Evolutionary conservation across 2,113 vertebrate genomes (phyloP).

Genomic region (Mus pahari): DNA sequence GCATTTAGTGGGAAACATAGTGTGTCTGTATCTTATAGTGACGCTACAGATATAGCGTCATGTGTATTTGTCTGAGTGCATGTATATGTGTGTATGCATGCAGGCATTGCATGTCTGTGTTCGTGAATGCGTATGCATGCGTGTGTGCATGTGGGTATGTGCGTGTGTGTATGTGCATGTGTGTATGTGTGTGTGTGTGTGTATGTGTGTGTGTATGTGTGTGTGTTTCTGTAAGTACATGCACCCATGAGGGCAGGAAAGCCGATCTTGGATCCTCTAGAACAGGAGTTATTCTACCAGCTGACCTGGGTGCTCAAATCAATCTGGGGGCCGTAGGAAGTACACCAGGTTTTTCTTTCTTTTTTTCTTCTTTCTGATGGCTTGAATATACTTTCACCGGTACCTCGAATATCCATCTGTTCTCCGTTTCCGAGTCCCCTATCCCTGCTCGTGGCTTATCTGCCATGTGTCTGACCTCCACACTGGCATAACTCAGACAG

Average conservation of each 20-base stretch:
- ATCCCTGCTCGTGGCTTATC: neutral
- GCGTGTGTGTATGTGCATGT: neutral
- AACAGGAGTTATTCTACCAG: neutral
- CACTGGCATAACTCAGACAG: neutral
- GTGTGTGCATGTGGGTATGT: neutral
- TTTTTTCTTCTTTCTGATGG: neutral
- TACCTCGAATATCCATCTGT: neutral
- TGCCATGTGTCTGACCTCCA: neutral
- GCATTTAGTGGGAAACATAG: slow-evolving; percentile 21
- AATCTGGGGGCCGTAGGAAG: neutral
- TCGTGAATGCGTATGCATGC: neutral
- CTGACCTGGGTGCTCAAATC: neutral
- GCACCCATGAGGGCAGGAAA: neutral
- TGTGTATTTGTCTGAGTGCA: neutral
- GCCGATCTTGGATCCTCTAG: neutral
- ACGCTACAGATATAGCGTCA: slow-evolving; percentile 25
- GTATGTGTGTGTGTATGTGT: neutral
- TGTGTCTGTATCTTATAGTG: neutral
- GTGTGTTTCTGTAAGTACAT: no score
- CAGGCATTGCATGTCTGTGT: neutral
- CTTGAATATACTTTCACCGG: neutral
- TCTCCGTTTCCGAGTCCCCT: no score
- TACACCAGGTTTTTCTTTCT: neutral
- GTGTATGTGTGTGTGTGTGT: neutral
- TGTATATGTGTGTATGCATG: neutral